phyloP scores from a whole-genome alignment of 2,797 vertebrate species.

The Distichodus sexfasciatus region DNA sequence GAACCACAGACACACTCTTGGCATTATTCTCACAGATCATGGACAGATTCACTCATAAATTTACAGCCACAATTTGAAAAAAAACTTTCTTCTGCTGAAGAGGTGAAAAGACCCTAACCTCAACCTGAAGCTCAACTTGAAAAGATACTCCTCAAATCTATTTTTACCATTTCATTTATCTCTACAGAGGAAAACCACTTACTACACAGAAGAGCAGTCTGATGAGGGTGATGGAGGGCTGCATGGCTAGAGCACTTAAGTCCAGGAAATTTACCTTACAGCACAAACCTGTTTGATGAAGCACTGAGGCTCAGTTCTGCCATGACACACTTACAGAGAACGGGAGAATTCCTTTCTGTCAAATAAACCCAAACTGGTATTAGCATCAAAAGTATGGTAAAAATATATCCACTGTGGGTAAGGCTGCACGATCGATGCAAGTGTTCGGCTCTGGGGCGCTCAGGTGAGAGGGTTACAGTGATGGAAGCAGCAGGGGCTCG shows the following conservation, averaged over 20 bases:
- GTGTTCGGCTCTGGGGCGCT: neutral
- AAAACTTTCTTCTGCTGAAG: no score
- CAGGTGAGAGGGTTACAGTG: neutral
- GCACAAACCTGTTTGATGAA: neutral
- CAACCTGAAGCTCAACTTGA: no score
- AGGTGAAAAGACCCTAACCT: no score
- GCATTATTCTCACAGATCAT: no score
- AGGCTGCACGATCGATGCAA: constrained; percentile 27
- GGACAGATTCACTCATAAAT: no score
- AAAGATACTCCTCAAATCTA: no score
- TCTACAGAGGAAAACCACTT: constrained; percentile 56
- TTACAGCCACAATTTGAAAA: no score
- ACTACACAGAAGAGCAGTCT: constrained; percentile 69
- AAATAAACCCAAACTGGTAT: neutral
- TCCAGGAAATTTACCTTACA: constrained; percentile 19
- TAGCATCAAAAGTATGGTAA: neutral
- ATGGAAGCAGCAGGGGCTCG: neutral
- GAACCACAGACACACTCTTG: no score
- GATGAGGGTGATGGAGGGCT: constrained; percentile 42
- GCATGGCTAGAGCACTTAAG: constrained; percentile 63
- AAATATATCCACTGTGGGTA: neutral
- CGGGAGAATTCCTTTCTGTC: neutral
- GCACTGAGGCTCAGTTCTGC: neutral
- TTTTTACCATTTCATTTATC: neutral
- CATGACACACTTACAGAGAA: neutral